phyloP scores from a whole-genome alignment of 2,113 vertebrate species.

The Charina bottae region DNA sequence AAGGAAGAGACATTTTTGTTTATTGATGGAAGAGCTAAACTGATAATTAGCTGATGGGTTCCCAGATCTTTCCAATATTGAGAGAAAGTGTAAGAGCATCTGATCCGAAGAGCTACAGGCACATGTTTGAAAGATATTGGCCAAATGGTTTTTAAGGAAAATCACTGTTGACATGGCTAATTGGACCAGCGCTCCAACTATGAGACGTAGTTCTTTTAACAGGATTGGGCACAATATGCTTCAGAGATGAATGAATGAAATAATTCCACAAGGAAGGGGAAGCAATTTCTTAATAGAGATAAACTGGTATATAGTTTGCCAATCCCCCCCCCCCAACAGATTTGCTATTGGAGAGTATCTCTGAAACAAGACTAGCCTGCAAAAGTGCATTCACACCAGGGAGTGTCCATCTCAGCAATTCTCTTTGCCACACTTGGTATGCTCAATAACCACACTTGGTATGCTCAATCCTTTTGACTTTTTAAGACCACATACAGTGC shows the following conservation, averaged over 20 bases:
- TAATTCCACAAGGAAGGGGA: neutral
- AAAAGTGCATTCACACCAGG: neutral
- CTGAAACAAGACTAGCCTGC: neutral
- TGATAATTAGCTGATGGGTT: accelerated
- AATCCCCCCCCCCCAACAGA: neutral
- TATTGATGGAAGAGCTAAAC: neutral
- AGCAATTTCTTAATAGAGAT: neutral
- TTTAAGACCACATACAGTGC: neutral
- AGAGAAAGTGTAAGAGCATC: neutral
- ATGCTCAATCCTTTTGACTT: neutral
- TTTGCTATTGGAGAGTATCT: neutral
- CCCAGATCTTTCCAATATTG: neutral
- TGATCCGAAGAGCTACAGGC: neutral
- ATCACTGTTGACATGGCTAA: neutral
- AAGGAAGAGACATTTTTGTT: neutral
- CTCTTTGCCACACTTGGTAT: neutral
- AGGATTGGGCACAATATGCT: neutral
- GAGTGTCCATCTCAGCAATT: no score
- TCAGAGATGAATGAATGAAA: neutral
- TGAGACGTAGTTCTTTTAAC: neutral
- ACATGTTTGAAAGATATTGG: conserved; percentile 7
- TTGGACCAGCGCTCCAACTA: neutral
- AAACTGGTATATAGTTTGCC: neutral
- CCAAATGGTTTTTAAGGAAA: conserved; percentile 2
- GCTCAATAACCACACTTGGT: no score